A percentile compares a stretch with the other conserved stretches of the same genome.
Conservation (phyloP, 2,888 invertebrate species). For the Agrochola circellaris region DNA sequence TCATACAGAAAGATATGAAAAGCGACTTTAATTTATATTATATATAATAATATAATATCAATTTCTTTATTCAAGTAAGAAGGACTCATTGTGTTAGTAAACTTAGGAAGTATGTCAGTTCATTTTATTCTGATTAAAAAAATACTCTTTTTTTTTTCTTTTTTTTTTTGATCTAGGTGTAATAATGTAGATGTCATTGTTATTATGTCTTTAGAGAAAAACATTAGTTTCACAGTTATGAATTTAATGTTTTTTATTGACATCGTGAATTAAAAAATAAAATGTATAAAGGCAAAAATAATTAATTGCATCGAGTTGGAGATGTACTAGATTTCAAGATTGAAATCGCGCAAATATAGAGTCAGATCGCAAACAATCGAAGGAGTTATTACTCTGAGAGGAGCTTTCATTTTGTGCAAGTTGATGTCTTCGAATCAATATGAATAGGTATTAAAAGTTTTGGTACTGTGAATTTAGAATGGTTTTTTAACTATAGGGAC, state of each 20-base stretch:
- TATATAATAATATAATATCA: no score
- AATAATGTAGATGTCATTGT: no score
- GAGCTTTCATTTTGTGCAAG: constrained; percentile 40
- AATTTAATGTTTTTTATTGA: neutral
- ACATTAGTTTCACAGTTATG: neutral
- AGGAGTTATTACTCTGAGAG: constrained; percentile 47
- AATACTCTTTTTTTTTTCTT: no score
- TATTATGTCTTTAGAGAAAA: no score
- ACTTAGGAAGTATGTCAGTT: no score
- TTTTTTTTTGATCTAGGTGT: no score
- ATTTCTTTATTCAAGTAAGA: no score
- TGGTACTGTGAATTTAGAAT: neutral
- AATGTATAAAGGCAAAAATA: neutral
- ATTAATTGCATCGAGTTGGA: constrained; percentile 14
- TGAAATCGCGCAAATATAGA: constrained; percentile 43
- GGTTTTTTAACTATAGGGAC: neutral
- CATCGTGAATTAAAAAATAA: neutral
- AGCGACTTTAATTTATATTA: neutral
- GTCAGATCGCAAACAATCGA: constrained; percentile 53
- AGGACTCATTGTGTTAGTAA: no score
- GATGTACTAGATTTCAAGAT: constrained; percentile 32
- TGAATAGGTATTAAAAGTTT: constrained; percentile 26
- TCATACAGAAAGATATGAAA: neutral
- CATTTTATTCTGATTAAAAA: no score
- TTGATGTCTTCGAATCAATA: constrained; percentile 34